A percentile compares a stretch with the other conserved stretches of the same genome.
These are phyloP conservation scores for Eupithecia subumbrata DNA, from an alignment of 2,888 invertebrate genomes.

Conservation along the genomic window DNA sequence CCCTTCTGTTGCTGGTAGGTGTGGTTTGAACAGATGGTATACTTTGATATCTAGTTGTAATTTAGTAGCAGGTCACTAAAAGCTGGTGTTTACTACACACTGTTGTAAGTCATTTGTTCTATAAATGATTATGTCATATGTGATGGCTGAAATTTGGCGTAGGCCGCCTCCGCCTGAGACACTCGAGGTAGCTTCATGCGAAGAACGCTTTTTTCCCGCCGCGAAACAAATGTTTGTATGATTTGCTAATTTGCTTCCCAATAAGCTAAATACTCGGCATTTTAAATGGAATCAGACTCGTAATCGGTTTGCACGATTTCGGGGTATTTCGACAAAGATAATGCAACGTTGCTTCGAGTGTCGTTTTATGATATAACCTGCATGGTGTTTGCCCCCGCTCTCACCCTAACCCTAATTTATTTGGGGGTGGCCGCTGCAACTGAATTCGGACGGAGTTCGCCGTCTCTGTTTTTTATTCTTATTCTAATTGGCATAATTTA, in stretches of 20 bases:
- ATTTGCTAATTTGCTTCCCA: background rate
- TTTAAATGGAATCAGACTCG: background rate
- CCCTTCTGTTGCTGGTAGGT: background rate
- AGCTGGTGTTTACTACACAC: background rate
- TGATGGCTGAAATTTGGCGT: background rate
- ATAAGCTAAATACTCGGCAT: background rate
- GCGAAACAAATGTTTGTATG: background rate
- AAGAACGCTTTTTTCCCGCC: background rate
- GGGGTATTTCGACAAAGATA: background rate
- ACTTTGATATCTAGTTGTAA: background rate
- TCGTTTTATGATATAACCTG: conserved; percentile 1
- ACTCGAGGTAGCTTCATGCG: background rate
- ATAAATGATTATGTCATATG: background rate
- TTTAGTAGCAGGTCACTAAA: background rate
- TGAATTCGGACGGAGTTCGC: conserved; percentile 3
- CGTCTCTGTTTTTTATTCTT: background rate
- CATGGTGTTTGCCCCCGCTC: background rate
- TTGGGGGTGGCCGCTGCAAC: conserved; percentile 1
- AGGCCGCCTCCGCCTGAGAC: background rate
- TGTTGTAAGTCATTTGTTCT: background rate
- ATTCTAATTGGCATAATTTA: background rate
- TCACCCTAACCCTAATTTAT: conserved; percentile 9
- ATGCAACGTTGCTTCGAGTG: background rate
- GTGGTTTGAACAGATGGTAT: background rate
- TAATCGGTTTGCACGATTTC: background rate